phyloP scores from a whole-genome alignment of 2,113 vertebrate genomes.

The Gambusia affinis region DNA sequence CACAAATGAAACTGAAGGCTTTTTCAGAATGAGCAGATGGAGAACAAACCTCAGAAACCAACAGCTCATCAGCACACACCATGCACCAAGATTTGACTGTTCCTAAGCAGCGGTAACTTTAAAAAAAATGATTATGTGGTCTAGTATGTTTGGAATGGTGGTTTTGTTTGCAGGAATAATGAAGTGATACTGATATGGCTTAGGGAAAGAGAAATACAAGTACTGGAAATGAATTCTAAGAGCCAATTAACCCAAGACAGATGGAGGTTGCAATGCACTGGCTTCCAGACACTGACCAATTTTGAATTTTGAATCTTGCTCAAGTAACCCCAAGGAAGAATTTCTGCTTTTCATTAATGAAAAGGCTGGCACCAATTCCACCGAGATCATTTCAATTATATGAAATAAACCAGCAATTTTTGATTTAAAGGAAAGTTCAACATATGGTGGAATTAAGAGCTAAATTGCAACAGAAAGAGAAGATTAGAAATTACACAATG shows the following conservation, averaged over 20 bases:
- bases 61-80: conserved; percentile 23
- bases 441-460: not conserved
- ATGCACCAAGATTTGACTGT: conserved; percentile 17
- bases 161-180: conserved; percentile 73
- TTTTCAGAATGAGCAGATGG: conserved; percentile 66
- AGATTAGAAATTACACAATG: not conserved
- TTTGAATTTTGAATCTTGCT: conserved; percentile 58
- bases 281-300: conserved; percentile 46
- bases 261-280: conserved; percentile 65
- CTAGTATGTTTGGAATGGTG: conserved; percentile 54
- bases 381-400: conserved; percentile 59
- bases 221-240: conserved; percentile 72
- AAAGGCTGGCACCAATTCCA: conserved; percentile 28
- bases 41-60: conserved; percentile 39
- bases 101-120: conserved; percentile 21
- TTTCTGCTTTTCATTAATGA: conserved; percentile 45
- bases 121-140: conserved; percentile 56
- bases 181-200: conserved; percentile 67
- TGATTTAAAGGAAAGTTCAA: conserved; percentile 12
- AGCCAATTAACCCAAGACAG: conserved; percentile 75
- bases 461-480: conserved; percentile 8
- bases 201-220: conserved; percentile 51
- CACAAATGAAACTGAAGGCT: conserved; percentile 48
- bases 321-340: conserved; percentile 56
- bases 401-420: conserved; percentile 36